These are phyloP conservation scores for Lontra canadensis DNA, from an alignment of 2,113 vertebrate genomes.

Conservation along the genomic window DNA sequence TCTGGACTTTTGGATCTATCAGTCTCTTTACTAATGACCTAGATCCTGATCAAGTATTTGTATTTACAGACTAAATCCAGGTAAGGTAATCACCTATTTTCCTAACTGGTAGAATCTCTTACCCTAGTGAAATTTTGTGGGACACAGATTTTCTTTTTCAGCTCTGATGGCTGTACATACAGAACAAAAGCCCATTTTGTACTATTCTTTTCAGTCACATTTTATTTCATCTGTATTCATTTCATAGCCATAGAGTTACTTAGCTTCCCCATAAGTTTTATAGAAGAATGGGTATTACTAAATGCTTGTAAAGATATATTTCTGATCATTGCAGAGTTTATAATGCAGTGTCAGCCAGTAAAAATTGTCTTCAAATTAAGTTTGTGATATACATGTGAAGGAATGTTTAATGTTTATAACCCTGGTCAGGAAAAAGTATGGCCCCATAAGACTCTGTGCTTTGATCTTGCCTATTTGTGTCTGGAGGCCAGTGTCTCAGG, in stretches of 20 bases:
- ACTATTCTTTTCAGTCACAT: background rate
- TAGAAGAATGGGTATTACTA: background rate
- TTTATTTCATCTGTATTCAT: conserved; percentile 2
- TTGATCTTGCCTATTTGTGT: background rate
- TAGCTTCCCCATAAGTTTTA: background rate
- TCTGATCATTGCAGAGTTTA: background rate
- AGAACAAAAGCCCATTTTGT: background rate
- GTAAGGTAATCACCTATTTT: background rate
- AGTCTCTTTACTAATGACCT: background rate
- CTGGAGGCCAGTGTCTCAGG: background rate
- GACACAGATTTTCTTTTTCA: background rate
- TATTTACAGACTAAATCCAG: background rate
- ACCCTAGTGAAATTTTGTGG: background rate
- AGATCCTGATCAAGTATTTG: background rate
- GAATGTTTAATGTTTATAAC: background rate
- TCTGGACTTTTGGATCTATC: background rate
- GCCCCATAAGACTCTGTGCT: background rate
- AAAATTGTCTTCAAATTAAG: background rate
- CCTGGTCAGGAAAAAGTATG: background rate
- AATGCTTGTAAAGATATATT: background rate
- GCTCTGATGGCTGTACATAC: background rate
- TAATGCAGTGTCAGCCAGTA: background rate
- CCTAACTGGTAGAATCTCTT: background rate
- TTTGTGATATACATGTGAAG: background rate
- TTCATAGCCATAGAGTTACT: background rate